phyloP scores from a whole-genome alignment of 2,113 vertebrate species.

The Neodontobutis hainanensis region DNA sequence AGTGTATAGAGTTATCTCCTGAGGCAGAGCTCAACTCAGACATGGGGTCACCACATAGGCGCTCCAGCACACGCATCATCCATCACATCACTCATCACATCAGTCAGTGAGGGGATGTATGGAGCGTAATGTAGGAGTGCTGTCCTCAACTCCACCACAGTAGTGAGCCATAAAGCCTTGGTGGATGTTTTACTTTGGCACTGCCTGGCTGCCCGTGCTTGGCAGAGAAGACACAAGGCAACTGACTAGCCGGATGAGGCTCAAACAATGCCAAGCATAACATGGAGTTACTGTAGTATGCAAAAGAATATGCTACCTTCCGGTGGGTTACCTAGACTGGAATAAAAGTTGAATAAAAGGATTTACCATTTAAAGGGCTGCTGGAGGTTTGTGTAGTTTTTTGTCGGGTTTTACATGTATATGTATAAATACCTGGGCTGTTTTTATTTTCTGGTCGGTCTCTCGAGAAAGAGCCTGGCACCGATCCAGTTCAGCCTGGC shows the following conservation, averaged over 20 bases:
- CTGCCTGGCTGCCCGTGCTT: conserved; percentile 62
- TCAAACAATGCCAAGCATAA: conserved; percentile 62
- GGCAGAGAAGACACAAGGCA: conserved; percentile 58
- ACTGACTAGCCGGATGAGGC: conserved; percentile 55
- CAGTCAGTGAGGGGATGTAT: conserved; percentile 62
- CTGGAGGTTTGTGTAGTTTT: conserved; percentile 38
- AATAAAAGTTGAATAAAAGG: conserved; percentile 60
- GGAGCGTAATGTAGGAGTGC: conserved; percentile 52
- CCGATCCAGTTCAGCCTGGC: conserved; percentile 85
- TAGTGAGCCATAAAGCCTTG: conserved; percentile 40
- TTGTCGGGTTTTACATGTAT: conserved; percentile 56
- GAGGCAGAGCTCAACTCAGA: conserved; percentile 46
- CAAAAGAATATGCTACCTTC: conserved; percentile 47
- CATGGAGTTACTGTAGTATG: conserved; percentile 54
- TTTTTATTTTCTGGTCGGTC: conserved; percentile 93
- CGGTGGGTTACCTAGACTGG: conserved; percentile 44
- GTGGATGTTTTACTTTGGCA: conserved; percentile 34
- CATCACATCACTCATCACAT: conserved; percentile 52
- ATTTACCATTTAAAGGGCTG: conserved; percentile 50
- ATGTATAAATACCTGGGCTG: conserved; percentile 91
- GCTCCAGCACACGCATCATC: conserved; percentile 51
- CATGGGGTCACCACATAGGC: conserved; percentile 51
- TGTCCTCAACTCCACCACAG: conserved; percentile 48
- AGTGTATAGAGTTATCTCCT: conserved; percentile 49
- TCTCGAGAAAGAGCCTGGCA: conserved; percentile 90